Evolutionary conservation across 1,140 invertebrate species (phyloP).

Genomic region (Heliconius melpomene): DNA sequence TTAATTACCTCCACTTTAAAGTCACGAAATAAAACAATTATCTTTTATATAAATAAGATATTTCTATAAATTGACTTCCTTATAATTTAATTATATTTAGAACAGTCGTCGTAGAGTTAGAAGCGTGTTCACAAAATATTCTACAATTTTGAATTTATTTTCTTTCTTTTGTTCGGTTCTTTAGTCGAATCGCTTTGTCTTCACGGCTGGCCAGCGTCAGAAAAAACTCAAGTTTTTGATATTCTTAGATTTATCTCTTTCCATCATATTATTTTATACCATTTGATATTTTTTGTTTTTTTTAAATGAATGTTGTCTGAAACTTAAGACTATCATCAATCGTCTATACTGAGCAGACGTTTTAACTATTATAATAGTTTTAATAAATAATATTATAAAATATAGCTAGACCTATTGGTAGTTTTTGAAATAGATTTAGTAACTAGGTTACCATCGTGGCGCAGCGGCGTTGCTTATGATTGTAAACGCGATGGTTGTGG

Average conservation of each 20-base stretch:
- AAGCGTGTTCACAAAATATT: not conserved
- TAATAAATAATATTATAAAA: no score
- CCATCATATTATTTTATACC: not conserved
- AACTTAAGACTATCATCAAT: not conserved
- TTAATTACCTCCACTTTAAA: no score
- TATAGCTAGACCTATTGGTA: no score
- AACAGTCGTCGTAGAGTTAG: not conserved
- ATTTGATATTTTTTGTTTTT: not conserved
- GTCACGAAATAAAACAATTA: not conserved
- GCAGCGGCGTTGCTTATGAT: no score
- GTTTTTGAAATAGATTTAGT: no score
- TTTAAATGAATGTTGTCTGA: not conserved
- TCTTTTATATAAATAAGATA: no score
- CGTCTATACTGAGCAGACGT: no score
- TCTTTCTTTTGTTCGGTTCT: not conserved
- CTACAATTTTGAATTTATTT: not conserved
- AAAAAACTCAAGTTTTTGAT: not conserved
- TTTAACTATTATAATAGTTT: no score
- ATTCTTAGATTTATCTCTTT: not conserved
- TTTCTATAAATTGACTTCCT: not conserved
- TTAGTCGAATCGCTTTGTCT: not conserved
- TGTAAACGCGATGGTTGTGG: no score
- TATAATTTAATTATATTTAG: not conserved
- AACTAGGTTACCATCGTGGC: no score
- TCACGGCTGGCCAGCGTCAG: not conserved